These are phyloP conservation scores for Acronicta alni DNA, from an alignment of 2,888 invertebrate species.

Conservation along the genomic window DNA sequence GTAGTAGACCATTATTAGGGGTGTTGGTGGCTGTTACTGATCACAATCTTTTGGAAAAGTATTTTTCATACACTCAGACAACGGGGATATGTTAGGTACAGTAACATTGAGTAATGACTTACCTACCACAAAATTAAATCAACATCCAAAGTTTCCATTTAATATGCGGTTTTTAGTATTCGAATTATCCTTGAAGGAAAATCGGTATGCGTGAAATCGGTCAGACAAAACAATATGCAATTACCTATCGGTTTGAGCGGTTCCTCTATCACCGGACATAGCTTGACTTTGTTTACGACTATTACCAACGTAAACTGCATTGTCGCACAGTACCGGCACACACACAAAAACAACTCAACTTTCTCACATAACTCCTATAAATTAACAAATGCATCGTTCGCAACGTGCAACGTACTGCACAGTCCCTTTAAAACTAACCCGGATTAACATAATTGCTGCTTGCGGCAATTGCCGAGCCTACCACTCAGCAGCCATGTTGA, in stretches of 20 bases:
- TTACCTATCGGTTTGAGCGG: slow-evolving; percentile 81
- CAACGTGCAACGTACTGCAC: slow-evolving; percentile 79
- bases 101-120: background rate
- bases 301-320: slow-evolving; percentile 88
- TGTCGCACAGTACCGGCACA: slow-evolving; percentile 72
- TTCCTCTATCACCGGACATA: slow-evolving; percentile 82
- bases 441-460: slow-evolving; percentile 83
- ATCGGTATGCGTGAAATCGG: slow-evolving; percentile 14
- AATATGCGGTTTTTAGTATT: slow-evolving; percentile 1
- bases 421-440: slow-evolving; percentile 82
- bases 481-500: slow-evolving; percentile 71
- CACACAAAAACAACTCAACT: slow-evolving; percentile 68
- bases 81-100: too few species aligned
- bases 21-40: too few species aligned
- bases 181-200: slow-evolving; percentile 22
- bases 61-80: too few species aligned
- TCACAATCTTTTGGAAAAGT: too few species aligned
- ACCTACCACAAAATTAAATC: background rate
- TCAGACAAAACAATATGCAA: slow-evolving; percentile 24
- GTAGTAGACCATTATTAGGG: too few species aligned
- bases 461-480: slow-evolving; percentile 79
- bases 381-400: slow-evolving; percentile 81
- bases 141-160: slow-evolving; percentile 1
- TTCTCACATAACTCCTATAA: slow-evolving; percentile 76
- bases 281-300: slow-evolving; percentile 84